Evolutionary conservation across 2,113 vertebrate species (phyloP).

Genomic region (Myanophis thanlyinensis): DNA sequence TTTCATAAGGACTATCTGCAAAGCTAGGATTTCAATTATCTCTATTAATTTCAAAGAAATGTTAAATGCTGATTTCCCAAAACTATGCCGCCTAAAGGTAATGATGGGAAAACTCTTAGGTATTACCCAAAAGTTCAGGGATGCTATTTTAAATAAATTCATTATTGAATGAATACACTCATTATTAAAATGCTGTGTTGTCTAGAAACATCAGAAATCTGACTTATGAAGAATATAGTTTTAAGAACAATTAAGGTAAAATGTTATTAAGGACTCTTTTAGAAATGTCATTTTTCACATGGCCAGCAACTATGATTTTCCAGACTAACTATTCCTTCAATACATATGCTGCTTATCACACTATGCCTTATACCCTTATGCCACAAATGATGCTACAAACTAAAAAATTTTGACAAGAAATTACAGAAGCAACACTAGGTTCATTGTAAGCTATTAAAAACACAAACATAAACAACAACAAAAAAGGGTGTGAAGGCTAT

Average conservation of each 20-base stretch:
- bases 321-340: not conserved
- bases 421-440: not conserved
- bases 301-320: not conserved
- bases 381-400: not conserved
- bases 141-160: not conserved
- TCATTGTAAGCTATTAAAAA: not conserved
- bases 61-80: not conserved
- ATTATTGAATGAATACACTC: not conserved
- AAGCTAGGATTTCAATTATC: not conserved
- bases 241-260: not conserved
- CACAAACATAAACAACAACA: not conserved
- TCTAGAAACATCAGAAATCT: not conserved
- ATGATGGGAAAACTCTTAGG: not conserved
- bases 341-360: not conserved
- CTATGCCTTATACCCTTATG: not conserved
- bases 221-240: not conserved
- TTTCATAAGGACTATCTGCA: not conserved
- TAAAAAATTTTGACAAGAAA: not conserved
- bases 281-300: not conserved
- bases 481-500: not conserved
- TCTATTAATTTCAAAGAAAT: not conserved
- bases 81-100: not conserved
- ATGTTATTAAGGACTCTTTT: not conserved
- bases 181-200: not conserved
- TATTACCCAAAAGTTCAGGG: not conserved